Evolutionary conservation across 2,888 invertebrate genomes (phyloP), one percentile per base, ranked within the genome.

Genomic region (Fragum whitleyi): DNA sequence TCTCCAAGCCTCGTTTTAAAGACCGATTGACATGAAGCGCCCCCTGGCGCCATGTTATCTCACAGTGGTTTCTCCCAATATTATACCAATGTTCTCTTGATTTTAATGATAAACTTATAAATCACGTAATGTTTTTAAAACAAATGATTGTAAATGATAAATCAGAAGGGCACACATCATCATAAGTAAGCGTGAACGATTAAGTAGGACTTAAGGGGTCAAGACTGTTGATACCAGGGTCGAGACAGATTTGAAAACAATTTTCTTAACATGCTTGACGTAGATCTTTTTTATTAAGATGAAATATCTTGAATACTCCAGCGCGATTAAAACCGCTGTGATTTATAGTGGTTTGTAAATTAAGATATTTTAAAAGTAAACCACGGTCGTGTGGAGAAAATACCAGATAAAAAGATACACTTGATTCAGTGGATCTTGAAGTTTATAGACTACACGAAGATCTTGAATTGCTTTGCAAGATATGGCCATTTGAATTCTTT

Each of bases 211-310:
- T 42, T 65, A 19, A 2, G 23, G 26, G 65, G 65, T 65, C 65
- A 65, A 26, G 23, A 7, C 11, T 23, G 23, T 42, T 65, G 19
- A 42, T 42, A 21, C 65, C 16, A 11, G 42, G 21, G 23, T n/a
- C 36, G 65, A 65, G 65, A 19, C 36, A 26, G 62, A 39, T 65
- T 65, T 42, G 65, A 42, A 65, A 65, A 65, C 65, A 65, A 39
- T 65, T 65, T 65, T 23, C 42, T 21, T 42, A 42, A 39, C 23
- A 42, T 23, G 39, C 42, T 65, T 65, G 39, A 42, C 14, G 42
- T 21, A 23, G 65, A 65, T 65, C 65, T 65, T n/a, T n/a, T 39
- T 42, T 23, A 42, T 61, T 29, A 47, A 47, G 47, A 47, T 47
- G 47, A 47, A 47, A 47, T 19, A 47, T 47, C 47, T 47, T 47